Conservation (phyloP, 2,797 vertebrate genomes). For the Gymnoscopelus microlampas region DNA sequence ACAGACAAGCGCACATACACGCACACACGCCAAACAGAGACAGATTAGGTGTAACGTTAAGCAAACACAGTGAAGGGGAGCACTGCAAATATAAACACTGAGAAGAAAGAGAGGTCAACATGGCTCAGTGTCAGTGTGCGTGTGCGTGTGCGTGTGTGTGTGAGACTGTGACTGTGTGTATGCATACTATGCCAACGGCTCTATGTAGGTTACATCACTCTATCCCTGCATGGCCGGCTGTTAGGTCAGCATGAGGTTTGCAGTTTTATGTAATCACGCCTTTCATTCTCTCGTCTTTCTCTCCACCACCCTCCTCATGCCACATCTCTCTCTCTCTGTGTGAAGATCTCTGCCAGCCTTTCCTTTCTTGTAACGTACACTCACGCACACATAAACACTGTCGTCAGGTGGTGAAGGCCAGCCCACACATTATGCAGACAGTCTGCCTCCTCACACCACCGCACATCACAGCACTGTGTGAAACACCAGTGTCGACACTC, state of each 20-base stretch:
- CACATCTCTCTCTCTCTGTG: constrained; percentile 31
- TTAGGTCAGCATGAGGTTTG: constrained; percentile 61
- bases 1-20: constrained; percentile 39
- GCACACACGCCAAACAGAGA: constrained; percentile 3
- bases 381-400: constrained; percentile 45
- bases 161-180: constrained; percentile 25
- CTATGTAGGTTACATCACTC: constrained; percentile 61
- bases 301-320: constrained; percentile 34
- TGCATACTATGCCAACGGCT: background rate
- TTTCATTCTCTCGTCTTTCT: constrained; percentile 27
- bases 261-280: constrained; percentile 70
- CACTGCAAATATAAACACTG: constrained; percentile 30
- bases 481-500: constrained; percentile 28
- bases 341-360: constrained; percentile 34
- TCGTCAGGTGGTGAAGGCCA: constrained; percentile 47
- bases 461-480: background rate
- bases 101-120: constrained; percentile 28
- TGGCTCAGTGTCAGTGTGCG: background rate
- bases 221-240: constrained; percentile 53
- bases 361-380: constrained; percentile 34
- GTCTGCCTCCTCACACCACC: constrained; percentile 31
- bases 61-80: constrained; percentile 27
- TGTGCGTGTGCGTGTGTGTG: constrained; percentile 4
- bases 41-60: constrained; percentile 31
- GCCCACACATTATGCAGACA: constrained; percentile 50